Conservation (phyloP, 2,797 vertebrate genomes). For the Phoebastria nigripes region DNA sequence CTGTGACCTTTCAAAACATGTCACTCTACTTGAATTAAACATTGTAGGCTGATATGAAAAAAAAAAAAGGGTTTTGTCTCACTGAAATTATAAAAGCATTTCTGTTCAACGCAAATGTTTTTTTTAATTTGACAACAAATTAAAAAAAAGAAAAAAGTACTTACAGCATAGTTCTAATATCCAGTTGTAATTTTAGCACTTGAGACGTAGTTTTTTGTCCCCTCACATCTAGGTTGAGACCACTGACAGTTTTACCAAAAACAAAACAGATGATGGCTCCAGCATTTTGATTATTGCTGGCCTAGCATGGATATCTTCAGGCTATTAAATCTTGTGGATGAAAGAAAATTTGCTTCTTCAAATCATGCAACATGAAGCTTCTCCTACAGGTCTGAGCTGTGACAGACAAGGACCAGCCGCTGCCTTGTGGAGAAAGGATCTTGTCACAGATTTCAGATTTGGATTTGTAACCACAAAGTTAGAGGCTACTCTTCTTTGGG, state of each 20-base stretch:
- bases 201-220: neutral
- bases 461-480: neutral
- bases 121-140: neutral
- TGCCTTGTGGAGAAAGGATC: neutral
- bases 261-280: neutral
- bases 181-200: neutral
- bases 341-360: neutral
- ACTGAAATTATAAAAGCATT: neutral
- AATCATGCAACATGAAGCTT: neutral
- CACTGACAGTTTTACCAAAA: neutral
- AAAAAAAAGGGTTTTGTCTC: fast-evolving
- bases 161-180: neutral
- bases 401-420: neutral
- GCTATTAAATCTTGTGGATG: neutral
- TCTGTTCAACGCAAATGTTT: neutral
- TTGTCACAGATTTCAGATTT: neutral
- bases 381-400: neutral
- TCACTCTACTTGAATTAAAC: neutral
- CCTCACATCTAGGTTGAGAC: neutral
- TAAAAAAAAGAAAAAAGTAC: neutral
- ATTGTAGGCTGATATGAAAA: neutral
- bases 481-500: neutral
- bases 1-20: neutral
- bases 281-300: neutral
- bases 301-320: neutral